These are phyloP conservation scores for Chelonus insularis DNA, from an alignment of 1,140 invertebrate genomes.

Conservation along the genomic window DNA sequence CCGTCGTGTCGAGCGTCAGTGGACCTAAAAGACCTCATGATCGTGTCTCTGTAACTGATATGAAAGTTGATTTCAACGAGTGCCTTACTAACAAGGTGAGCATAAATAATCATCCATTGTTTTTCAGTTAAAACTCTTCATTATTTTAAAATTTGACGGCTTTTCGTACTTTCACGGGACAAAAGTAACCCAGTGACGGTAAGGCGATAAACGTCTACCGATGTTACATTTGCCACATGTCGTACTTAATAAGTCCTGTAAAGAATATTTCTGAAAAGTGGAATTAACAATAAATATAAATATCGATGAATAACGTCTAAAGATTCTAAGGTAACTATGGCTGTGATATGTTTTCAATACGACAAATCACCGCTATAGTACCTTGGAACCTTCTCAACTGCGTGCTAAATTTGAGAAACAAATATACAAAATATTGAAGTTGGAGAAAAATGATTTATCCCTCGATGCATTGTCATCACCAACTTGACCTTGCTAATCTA, in stretches of 20 bases:
- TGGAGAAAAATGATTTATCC: too few species aligned
- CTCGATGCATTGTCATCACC: constrained; percentile 40
- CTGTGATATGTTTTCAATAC: constrained; percentile 60
- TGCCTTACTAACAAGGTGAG: constrained; percentile 93
- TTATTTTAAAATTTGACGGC: constrained; percentile 24
- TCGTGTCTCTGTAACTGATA: constrained; percentile 84
- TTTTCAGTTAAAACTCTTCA: constrained; percentile 48
- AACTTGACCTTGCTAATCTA: constrained; percentile 64
- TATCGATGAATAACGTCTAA: constrained; percentile 30
- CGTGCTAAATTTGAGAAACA: background rate
- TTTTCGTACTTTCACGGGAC: constrained; percentile 56
- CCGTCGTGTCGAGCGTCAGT: constrained; percentile 91
- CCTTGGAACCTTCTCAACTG: constrained; percentile 43
- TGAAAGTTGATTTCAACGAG: constrained; percentile 86
- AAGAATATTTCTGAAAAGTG: too few species aligned
- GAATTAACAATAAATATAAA: background rate
- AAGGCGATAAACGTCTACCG: constrained; percentile 52
- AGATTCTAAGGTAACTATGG: constrained; percentile 60
- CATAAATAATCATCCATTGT: too few species aligned
- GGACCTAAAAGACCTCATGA: constrained; percentile 98
- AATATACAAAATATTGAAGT: background rate
- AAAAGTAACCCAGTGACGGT: constrained; percentile 68
- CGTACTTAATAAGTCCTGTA: constrained; percentile 32
- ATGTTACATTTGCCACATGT: constrained; percentile 60
- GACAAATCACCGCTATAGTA: constrained; percentile 61